Base-by-base conservation (phyloP, 2,888 invertebrate species). In the Creontiades dilutus region DNA sequence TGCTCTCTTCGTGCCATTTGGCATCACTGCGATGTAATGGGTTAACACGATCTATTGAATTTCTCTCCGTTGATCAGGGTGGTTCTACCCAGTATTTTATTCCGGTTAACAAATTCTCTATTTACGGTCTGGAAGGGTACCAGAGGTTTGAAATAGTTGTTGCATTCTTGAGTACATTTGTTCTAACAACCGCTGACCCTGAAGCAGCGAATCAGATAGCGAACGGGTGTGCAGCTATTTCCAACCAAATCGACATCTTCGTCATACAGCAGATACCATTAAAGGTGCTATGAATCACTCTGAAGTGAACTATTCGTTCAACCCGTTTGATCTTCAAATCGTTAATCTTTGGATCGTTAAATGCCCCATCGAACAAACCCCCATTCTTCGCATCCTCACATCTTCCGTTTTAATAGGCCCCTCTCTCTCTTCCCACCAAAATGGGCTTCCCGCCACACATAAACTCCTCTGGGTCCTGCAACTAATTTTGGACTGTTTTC, bases 401-500 rank as follows among this genome's bases (percentile, higher is more conserved):
- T 68, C 27, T 68, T 27, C 27, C 68, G 23, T 11, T 68, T 68
- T 68, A 68, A 68, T 23, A 27, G 68, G 23, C 68, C 23, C 12
- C 68, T 68, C 7, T 61, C 23, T 61, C 61, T 16, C 23, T 23
- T 12, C 23, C 23, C 68, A 23, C 19, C 23, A 68, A 68, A 68
- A n/a, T 3, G 27, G 23, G 27, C 68, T 23, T 23, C 68, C 68
- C 68, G 68, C 23, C 23, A 11, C 68, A 1, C 68, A 68, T 68
- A 68, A 68, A 68, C 23, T 19, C 23, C 19, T 68, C 68, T 19
- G 23, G 0, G 23, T 11, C 68, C 68, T 68, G 7, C 68, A 23
- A 68, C 68, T 68, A 68, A 68, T 68, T 68, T 23, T 68, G 68
- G 68, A 68, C 68, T 68, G 68, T 68, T 68, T 68, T 68, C 68